Conservation (phyloP, 2,797 vertebrate genomes). For the Bovichtus diacanthus region DNA sequence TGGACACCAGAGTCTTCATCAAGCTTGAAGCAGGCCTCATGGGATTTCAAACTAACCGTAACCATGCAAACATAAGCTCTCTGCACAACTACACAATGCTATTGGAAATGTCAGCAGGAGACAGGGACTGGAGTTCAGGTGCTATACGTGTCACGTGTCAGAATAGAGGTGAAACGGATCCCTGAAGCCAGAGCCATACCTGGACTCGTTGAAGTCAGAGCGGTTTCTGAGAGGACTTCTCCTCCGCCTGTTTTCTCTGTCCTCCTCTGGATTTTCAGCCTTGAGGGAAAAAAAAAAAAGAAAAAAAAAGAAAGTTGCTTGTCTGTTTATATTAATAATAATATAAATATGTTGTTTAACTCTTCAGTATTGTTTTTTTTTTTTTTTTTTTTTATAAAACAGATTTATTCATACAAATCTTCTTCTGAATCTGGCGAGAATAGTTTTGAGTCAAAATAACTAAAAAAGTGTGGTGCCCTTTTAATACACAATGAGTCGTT, state of each 20-base stretch:
- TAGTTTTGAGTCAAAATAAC: no score
- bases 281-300: constrained; percentile 51
- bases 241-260: constrained; percentile 92
- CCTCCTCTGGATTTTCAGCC: constrained; percentile 88
- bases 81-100: background rate
- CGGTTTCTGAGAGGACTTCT: constrained; percentile 95
- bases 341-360: no score
- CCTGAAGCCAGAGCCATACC: constrained; percentile 79
- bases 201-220: constrained; percentile 91
- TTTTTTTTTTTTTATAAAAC: constrained; percentile 11
- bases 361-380: background rate
- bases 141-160: no score
- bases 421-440: no score
- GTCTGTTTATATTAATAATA: no score
- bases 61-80: constrained; percentile 13
- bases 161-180: no score
- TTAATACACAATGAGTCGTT: background rate
- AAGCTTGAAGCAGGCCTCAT: constrained; percentile 9
- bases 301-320: no score
- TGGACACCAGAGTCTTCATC: constrained; percentile 40
- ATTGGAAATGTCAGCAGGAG: background rate
- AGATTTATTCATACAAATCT: background rate
- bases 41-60: constrained; percentile 13
- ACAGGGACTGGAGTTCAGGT: background rate
- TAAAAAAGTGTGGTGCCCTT: no score